Conservation (phyloP, 2,888 invertebrate genomes). For the Dicyrtoma fusca region DNA sequence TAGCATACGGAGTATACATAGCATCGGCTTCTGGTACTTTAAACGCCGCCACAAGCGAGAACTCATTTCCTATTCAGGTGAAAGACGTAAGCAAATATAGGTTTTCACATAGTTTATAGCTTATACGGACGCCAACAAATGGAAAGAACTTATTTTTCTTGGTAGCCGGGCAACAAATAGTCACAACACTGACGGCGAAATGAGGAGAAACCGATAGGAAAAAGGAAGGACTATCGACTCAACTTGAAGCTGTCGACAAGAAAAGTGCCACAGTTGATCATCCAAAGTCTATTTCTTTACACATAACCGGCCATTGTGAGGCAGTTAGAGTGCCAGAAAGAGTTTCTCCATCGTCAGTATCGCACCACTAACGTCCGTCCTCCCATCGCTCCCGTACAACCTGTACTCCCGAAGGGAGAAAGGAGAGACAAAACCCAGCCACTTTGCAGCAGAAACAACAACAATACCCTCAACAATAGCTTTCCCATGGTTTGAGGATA, state of each 20-base stretch:
- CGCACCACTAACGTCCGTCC: no score
- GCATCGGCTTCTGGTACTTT: no score
- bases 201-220: conserved; percentile 31
- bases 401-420: no score
- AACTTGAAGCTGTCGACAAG: conserved; percentile 26
- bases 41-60: background rate
- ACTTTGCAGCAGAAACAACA: no score
- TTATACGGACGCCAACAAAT: background rate
- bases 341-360: background rate
- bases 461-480: no score
- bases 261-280: conserved; percentile 21
- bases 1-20: background rate
- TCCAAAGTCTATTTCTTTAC: background rate
- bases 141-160: conserved; percentile 5
- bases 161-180: conserved; percentile 16
- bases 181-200: conserved; percentile 16
- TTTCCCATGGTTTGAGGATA: background rate
- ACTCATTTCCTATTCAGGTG: conserved; percentile 22
- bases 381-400: no score
- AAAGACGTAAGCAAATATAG: conserved; percentile 35
- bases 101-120: conserved; percentile 1
- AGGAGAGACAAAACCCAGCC: no score
- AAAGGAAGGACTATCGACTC: conserved; percentile 36
- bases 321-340: no score
- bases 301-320: no score